Evolutionary conservation across 2,113 vertebrate genomes (phyloP).

Genomic region (Amblyopsis rosae): DNA sequence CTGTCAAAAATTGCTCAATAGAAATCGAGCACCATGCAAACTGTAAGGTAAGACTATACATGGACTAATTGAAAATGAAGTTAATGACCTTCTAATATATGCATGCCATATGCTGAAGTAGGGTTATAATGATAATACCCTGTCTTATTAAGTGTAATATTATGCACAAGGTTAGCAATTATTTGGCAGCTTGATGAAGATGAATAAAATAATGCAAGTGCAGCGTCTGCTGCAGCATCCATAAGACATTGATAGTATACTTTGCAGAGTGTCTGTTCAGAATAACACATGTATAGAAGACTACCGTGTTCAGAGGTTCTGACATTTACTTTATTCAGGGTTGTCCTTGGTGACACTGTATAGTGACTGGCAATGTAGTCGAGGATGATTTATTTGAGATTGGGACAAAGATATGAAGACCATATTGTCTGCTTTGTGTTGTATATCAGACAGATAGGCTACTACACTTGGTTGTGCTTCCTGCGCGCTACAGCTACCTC

Average conservation of each 20-base stretch:
- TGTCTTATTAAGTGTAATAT: constrained; percentile 18
- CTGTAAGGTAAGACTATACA: constrained; percentile 62
- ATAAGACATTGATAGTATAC: background rate
- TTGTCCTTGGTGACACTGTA: constrained; percentile 22
- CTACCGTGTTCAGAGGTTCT: constrained; percentile 15
- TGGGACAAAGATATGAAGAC: background rate
- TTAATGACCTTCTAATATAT: background rate
- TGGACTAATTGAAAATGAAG: background rate
- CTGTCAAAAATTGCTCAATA: constrained; percentile 2
- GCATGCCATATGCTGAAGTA: background rate
- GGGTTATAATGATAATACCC: background rate
- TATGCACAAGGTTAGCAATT: constrained; percentile 32
- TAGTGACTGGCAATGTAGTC: background rate
- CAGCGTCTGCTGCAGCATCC: constrained; percentile 26
- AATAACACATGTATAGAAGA: constrained; percentile 21
- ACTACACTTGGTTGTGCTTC: background rate
- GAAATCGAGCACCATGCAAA: constrained; percentile 58
- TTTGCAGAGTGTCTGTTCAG: background rate
- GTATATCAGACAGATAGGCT: background rate
- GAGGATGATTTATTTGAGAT: background rate
- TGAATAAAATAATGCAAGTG: background rate
- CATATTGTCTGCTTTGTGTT: background rate
- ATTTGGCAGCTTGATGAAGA: constrained; percentile 18
- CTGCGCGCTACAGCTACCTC: background rate
- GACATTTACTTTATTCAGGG: constrained; percentile 13